phyloP scores from a whole-genome alignment of 2,888 invertebrate species.

The Antheraea assamensis region DNA sequence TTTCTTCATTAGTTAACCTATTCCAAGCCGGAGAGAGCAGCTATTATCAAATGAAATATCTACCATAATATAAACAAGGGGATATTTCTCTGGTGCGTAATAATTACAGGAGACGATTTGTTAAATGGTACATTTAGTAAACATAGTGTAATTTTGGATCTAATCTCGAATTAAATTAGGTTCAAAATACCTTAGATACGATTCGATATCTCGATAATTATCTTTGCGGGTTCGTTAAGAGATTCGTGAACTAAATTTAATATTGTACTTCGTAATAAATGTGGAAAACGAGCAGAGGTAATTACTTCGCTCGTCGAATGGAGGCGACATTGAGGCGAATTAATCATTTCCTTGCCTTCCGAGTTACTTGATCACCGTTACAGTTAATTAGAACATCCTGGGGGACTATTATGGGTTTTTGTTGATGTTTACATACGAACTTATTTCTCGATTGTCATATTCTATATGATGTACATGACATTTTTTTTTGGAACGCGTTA shows the following conservation, averaged over 20 bases:
- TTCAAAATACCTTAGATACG: too few species aligned
- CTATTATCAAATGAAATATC: too few species aligned
- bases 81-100: too few species aligned
- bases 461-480: too few species aligned
- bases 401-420: background rate
- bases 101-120: too few species aligned
- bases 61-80: too few species aligned
- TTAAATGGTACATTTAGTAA: too few species aligned
- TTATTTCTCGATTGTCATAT: background rate
- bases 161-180: too few species aligned
- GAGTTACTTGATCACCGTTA: conserved; percentile 6
- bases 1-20: too few species aligned
- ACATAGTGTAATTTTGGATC: too few species aligned
- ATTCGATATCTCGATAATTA: background rate
- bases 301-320: background rate
- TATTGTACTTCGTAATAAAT: background rate
- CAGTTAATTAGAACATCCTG: conserved; percentile 1
- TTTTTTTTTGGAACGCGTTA: too few species aligned
- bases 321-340: conserved; percentile 7
- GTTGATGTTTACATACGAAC: background rate
- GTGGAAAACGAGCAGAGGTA: background rate
- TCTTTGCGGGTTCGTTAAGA: background rate
- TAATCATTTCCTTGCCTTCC: conserved; percentile 7
- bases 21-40: too few species aligned
- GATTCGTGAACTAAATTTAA: background rate